phyloP scores from a whole-genome alignment of 2,113 vertebrate species.

The Bubo bubo region DNA sequence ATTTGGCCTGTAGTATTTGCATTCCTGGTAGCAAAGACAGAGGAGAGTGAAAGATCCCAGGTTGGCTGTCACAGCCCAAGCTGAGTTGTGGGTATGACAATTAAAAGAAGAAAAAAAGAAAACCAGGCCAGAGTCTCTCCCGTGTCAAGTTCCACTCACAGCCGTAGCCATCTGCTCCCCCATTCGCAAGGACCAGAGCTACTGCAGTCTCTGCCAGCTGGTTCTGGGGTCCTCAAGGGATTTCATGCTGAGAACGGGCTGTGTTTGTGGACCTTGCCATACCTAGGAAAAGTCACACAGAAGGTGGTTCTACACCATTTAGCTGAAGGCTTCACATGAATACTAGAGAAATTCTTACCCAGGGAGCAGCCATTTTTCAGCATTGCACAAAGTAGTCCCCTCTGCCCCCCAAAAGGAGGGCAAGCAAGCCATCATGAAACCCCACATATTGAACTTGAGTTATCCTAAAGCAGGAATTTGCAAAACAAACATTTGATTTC shows the following conservation, averaged over 20 bases:
- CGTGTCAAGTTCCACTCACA: neutral
- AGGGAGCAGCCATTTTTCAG: neutral
- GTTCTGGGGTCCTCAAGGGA: neutral
- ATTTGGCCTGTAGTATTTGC: neutral
- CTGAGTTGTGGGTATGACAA: neutral
- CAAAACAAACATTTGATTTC: neutral
- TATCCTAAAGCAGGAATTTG: neutral
- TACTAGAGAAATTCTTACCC: neutral
- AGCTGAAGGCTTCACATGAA: neutral
- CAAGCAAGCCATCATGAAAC: neutral
- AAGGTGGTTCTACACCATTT: neutral
- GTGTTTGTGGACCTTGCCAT: neutral
- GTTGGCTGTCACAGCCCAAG: neutral
- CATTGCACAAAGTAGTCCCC: neutral
- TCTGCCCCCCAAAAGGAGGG: too few species aligned
- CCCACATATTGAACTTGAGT: accelerated
- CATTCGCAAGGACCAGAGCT: neutral
- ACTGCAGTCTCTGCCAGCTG: neutral
- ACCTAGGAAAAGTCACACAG: neutral
- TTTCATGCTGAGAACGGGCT: neutral
- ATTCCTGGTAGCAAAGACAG: neutral
- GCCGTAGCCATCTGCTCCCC: slow-evolving; percentile 34
- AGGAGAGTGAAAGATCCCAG: neutral
- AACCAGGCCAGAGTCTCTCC: neutral
- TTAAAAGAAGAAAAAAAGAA: neutral